These are phyloP conservation scores for Anhinga anhinga DNA, from an alignment of 2,113 vertebrate genomes.

Conservation along the genomic window DNA sequence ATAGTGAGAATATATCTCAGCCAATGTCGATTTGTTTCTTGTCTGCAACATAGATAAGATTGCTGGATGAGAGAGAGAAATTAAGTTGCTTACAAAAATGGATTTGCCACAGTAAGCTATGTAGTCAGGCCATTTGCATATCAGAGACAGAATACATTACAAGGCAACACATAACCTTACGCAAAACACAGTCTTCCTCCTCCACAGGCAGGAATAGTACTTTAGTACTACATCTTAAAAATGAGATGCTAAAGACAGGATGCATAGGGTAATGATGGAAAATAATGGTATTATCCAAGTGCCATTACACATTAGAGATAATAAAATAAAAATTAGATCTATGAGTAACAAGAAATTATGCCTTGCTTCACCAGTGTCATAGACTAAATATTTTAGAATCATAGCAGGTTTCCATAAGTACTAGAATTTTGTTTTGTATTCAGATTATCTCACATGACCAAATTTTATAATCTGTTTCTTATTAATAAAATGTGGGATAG, in stretches of 20 bases:
- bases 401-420: neutral
- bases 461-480: neutral
- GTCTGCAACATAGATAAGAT: neutral
- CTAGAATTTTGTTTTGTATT: neutral
- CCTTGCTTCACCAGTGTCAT: neutral
- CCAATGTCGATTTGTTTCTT: neutral
- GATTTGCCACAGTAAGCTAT: neutral
- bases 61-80: neutral
- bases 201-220: neutral
- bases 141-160: neutral
- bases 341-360: neutral
- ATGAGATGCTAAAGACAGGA: neutral
- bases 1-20: neutral
- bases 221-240: slow-evolving; percentile 1
- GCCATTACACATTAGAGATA: neutral
- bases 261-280: neutral
- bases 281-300: neutral
- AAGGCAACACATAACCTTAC: neutral
- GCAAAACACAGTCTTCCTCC: neutral
- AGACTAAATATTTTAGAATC: neutral
- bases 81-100: neutral
- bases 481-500: neutral
- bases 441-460: neutral
- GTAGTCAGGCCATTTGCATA: neutral
- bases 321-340: neutral